A percentile compares a stretch with the other conserved stretches of the same genome.
Evolutionary conservation across 2,888 invertebrate genomes (phyloP).

Genomic region (Hyposoter dolosus): DNA sequence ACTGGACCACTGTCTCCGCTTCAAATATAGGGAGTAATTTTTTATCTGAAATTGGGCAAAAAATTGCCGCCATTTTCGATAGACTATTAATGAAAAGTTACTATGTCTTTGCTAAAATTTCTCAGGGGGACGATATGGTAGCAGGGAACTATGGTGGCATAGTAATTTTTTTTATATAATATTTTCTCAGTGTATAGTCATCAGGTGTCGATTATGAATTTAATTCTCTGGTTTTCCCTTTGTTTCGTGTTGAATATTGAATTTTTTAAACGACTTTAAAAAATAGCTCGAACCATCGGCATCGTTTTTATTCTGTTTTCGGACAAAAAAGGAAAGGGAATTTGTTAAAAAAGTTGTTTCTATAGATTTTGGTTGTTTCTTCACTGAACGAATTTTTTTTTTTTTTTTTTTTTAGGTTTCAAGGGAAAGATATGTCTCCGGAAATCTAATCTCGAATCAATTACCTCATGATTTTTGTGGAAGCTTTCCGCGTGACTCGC

Average conservation of each 20-base stretch:
- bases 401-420: slow-evolving; percentile 49
- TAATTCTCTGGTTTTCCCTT: slow-evolving; percentile 44
- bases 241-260: slow-evolving; percentile 43
- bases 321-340: slow-evolving; percentile 37
- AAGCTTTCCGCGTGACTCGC: slow-evolving; percentile 39
- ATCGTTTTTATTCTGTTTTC: slow-evolving; percentile 32
- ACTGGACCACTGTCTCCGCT: too few relatives aligned
- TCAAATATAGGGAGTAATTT: too few relatives aligned
- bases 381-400: not conserved
- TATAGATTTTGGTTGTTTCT: slow-evolving; percentile 38
- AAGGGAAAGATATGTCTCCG: slow-evolving; percentile 71
- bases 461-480: slow-evolving; percentile 15
- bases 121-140: too few relatives aligned
- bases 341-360: slow-evolving; percentile 33
- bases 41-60: too few relatives aligned
- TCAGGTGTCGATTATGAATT: slow-evolving; percentile 50
- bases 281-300: slow-evolving; percentile 66
- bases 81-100: too few relatives aligned
- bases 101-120: too few relatives aligned
- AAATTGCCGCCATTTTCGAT: too few relatives aligned
- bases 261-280: slow-evolving; percentile 36
- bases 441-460: slow-evolving; percentile 45
- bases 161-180: too few relatives aligned
- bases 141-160: too few relatives aligned
- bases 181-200: too few relatives aligned